Evolutionary conservation across 2,113 vertebrate genomes (phyloP).

Genomic region (Bufo gargarizans): DNA sequence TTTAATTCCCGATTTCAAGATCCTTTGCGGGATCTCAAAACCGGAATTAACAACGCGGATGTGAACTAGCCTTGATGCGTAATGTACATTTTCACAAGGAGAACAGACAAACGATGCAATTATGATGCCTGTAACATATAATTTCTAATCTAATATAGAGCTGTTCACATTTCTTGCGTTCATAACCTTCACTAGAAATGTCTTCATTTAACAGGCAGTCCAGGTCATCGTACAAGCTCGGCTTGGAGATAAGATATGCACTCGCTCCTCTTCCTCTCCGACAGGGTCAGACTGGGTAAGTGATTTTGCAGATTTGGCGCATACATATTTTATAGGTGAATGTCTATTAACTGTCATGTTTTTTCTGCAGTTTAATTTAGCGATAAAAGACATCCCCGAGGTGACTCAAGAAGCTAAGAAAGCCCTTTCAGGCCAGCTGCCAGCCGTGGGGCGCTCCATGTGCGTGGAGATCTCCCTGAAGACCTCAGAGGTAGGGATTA

Average conservation of each 20-base stretch:
- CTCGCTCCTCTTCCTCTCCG: conserved; percentile 93
- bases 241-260: conserved; percentile 96
- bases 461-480: conserved; percentile 98
- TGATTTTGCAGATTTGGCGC: background rate
- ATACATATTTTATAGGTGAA: conserved; percentile 1
- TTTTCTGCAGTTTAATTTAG: conserved; percentile 90
- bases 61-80: too few species aligned
- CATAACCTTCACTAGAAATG: conserved; percentile 8
- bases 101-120: background rate
- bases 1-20: too few species aligned
- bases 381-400: conserved; percentile 98
- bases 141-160: background rate
- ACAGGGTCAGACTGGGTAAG: conserved; percentile 98
- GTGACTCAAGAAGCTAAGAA: conserved; percentile 99
- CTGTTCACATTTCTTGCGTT: too few species aligned
- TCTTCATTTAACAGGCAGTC: conserved; percentile 80
- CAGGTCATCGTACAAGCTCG: conserved; percentile 98
- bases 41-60: too few species aligned
- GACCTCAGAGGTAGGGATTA: conserved; percentile 88
- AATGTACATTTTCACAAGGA: too few species aligned
- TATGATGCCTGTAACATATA: background rate
- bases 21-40: too few species aligned
- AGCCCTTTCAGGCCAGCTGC: conserved; percentile 92
- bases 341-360: conserved; percentile 49
- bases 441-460: conserved; percentile 93